Evolutionary conservation across 2,888 invertebrate genomes (phyloP), one percentile per base, ranked within the genome.

Genomic region (Dysmachus trigonus): DNA sequence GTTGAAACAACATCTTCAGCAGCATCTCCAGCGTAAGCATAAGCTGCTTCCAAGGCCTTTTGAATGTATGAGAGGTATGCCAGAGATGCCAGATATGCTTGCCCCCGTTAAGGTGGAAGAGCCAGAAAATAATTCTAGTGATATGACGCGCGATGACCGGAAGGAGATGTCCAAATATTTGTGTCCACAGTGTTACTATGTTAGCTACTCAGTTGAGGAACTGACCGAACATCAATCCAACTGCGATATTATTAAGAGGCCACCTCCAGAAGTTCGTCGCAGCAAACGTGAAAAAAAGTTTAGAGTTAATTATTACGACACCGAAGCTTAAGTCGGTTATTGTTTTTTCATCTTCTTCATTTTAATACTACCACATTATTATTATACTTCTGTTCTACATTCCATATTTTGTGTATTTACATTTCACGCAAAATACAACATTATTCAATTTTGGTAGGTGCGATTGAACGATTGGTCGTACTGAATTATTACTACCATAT

Each of bases 1-100:
- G 51, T 84, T 87, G 73, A 87, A 87, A 41, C 87, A 87, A 84
- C 87, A 87, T 81, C 76, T 87, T 22, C 84, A 77, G 30, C 86
- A 86, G 33, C 87, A 87, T 86, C 79, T 87, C 51, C 83, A 87
- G 73, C 86, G 86, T 13, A 71, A 83, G 35, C 87, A 87, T 86
- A 41, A 35, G 77, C 35, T 86, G 10, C 41, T 83, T 15, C 53
- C 33, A 53, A 85, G 35, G 18, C 76, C 53, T 72, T 76, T 85
- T 1, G 82, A 71, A 13, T 85, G 83, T 85, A 41, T 83, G 1
- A 53, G 85, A 73, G 22, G 27, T 71, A 73, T n/a, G 8, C 0
- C 35, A 38, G 38, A 10, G 0, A 15, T 41, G 13, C 38, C 38
- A 41, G 38, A 41, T 13, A 41, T 41, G n/a, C 18, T 53, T 2